A percentile compares a stretch with the other conserved stretches of the same genome.
phyloP scores from a whole-genome alignment of 2,797 vertebrate species.

The Silurus lanzhouensis region DNA sequence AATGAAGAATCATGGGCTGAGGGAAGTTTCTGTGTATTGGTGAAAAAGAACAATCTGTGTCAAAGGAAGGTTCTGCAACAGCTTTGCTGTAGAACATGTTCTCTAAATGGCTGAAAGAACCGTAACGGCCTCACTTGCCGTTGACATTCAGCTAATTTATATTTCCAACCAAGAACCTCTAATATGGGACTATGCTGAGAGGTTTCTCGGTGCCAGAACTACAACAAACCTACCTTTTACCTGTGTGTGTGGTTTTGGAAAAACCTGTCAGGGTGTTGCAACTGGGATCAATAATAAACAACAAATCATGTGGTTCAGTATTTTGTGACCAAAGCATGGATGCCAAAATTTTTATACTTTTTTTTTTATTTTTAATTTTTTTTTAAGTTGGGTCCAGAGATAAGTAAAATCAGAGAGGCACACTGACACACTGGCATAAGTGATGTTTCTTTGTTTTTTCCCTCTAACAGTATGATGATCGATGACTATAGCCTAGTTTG shows the following conservation, averaged over 20 bases:
- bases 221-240: constrained; percentile 98
- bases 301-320: constrained; percentile 84
- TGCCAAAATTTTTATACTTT: constrained; percentile 94
- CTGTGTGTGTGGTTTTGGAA: constrained; percentile 57
- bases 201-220: constrained; percentile 89
- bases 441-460: constrained; percentile 36
- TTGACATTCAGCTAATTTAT: constrained; percentile 86
- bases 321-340: constrained; percentile 99
- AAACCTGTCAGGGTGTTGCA: constrained; percentile 71
- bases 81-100: constrained; percentile 99
- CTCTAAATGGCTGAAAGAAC: constrained; percentile 92
- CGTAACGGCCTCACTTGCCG: constrained; percentile 63
- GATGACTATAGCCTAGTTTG: constrained; percentile 42
- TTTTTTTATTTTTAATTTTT: constrained; percentile 67
- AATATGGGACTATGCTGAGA: constrained; percentile 88
- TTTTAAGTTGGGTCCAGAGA: constrained; percentile 54
- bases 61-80: constrained; percentile 99
- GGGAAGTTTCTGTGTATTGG: constrained; percentile 99
- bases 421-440: constrained; percentile 28
- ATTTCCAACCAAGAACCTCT: constrained; percentile 80
- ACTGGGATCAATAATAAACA: constrained; percentile 81
- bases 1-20: constrained; percentile 99
- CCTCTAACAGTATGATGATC: constrained; percentile 31
- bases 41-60: constrained; percentile 99
- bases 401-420: constrained; percentile 40